A percentile compares a stretch with the other conserved stretches of the same genome.
phyloP scores from a whole-genome alignment of 2,888 invertebrate species.

The Papilio demoleus region DNA sequence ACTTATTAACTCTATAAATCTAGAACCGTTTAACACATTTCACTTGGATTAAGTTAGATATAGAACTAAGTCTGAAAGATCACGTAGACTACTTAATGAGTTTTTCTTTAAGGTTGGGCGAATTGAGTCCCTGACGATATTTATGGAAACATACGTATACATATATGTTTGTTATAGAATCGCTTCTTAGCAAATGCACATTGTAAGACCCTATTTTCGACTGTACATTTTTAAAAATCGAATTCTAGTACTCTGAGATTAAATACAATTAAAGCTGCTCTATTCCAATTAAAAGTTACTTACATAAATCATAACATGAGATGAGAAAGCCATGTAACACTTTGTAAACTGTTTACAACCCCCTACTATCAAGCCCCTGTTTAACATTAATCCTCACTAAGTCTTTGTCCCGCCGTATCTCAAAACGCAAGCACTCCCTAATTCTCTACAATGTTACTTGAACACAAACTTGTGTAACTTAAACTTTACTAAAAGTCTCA shows the following conservation, averaged over 20 bases:
- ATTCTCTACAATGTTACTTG: constrained; percentile 32
- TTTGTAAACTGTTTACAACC: constrained; percentile 26
- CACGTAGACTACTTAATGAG: too few species aligned
- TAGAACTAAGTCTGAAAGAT: too few species aligned
- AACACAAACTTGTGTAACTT: constrained; percentile 38
- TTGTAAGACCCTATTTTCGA: too few species aligned
- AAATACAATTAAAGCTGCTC: not conserved
- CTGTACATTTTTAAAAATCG: too few species aligned
- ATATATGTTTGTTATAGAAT: too few species aligned
- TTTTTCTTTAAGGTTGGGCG: too few species aligned
- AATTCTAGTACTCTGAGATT: not conserved
- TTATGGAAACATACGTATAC: too few species aligned
- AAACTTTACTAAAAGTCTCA: constrained; percentile 40
- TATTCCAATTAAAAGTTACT: constrained; percentile 12
- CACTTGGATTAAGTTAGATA: too few species aligned
- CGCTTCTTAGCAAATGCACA: too few species aligned
- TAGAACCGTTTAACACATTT: too few species aligned
- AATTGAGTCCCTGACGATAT: too few species aligned
- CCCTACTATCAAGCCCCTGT: constrained; percentile 27
- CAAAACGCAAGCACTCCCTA: constrained; percentile 36
- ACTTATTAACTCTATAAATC: too few species aligned
- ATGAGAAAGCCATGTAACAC: constrained; percentile 10
- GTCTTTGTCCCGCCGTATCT: constrained; percentile 32
- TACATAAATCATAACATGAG: not conserved
- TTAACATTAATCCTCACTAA: constrained; percentile 34